phyloP scores from a whole-genome alignment of 2,797 vertebrate genomes.

The Molossus alvarezi region DNA sequence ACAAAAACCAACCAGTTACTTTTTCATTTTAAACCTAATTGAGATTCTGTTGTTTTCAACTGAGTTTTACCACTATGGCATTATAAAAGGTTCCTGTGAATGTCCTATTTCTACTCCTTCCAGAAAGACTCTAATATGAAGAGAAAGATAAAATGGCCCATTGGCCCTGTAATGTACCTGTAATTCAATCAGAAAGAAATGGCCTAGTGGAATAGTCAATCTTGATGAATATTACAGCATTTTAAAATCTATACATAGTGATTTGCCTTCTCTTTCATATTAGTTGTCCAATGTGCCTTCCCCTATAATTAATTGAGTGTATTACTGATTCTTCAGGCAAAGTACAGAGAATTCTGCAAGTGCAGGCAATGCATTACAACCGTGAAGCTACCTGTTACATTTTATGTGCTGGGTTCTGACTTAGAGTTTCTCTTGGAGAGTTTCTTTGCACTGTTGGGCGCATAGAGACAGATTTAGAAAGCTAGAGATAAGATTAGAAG shows the following conservation, averaged over 20 bases:
- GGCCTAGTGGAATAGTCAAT: neutral
- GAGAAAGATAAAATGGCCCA: neutral
- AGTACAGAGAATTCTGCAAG: neutral
- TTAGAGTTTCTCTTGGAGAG: neutral
- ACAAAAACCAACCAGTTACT: neutral
- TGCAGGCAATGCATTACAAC: neutral
- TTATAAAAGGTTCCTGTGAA: neutral
- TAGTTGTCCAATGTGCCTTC: neutral
- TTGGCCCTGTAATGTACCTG: neutral
- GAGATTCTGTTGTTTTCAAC: neutral
- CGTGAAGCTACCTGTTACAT: neutral
- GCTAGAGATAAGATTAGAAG: neutral
- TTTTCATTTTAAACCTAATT: neutral
- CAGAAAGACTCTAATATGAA: neutral
- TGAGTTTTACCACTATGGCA: neutral
- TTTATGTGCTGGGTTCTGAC: neutral
- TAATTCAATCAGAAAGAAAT: neutral
- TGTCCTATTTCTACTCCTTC: neutral
- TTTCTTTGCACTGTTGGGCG: neutral
- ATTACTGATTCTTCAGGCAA: neutral
- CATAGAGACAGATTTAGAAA: neutral
- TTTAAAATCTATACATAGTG: neutral
- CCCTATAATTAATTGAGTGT: neutral
- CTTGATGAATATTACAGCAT: neutral
- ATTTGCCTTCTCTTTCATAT: neutral